phyloP scores from a whole-genome alignment of 2,797 vertebrate genomes.

The Thalassophryne amazonica region DNA sequence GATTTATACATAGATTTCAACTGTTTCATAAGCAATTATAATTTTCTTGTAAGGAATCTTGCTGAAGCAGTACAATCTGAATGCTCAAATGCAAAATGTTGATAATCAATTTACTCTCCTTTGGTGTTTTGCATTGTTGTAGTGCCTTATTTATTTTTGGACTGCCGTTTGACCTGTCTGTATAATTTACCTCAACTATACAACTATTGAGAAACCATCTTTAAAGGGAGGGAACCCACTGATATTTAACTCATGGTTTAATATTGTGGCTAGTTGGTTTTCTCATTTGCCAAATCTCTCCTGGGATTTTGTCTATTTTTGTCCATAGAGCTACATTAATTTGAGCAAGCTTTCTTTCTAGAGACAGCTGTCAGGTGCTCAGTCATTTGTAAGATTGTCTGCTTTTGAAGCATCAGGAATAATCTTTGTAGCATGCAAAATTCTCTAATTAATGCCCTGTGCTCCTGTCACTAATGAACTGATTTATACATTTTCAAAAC shows the following conservation, averaged over 20 bases:
- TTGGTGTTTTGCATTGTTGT: conserved; percentile 26
- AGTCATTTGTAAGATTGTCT: conserved; percentile 48
- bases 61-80: no score
- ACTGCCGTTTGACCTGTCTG: conserved; percentile 44
- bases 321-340: conserved; percentile 25
- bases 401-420: conserved; percentile 33
- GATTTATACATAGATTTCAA: conserved; percentile 24
- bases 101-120: conserved; percentile 21
- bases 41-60: no score
- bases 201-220: conserved; percentile 52
- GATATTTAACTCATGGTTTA: conserved; percentile 5
- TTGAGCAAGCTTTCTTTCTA: conserved; percentile 38
- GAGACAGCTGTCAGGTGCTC: conserved; percentile 58
- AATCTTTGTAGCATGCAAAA: conserved; percentile 33
- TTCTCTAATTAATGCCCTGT: conserved; percentile 39
- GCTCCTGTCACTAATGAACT: conserved; percentile 31
- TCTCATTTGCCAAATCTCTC: not conserved
- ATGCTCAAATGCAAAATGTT: no score
- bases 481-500: conserved; percentile 16
- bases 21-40: not conserved
- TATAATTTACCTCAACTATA: conserved; percentile 30
- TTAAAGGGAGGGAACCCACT: not conserved
- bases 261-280: conserved; percentile 5
- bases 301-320: conserved; percentile 18
- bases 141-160: conserved; percentile 31